Evolutionary conservation across 1,140 invertebrate species (phyloP).

Genomic region (Myzus persicae): DNA sequence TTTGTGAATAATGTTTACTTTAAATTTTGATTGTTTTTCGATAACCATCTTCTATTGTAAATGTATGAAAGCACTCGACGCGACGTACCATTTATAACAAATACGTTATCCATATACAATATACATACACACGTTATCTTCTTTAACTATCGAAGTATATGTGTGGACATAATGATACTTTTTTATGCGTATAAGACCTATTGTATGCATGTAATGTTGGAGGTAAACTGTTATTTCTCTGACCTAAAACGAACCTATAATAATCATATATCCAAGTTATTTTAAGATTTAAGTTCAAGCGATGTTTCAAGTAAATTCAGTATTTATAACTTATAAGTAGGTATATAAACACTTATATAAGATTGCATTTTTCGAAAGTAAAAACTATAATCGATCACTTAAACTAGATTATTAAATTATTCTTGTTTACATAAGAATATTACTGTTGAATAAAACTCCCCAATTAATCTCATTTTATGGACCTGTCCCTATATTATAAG

Average conservation of each 20-base stretch:
- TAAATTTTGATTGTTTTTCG: background rate
- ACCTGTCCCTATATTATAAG: background rate
- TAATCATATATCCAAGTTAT: background rate
- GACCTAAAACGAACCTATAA: background rate
- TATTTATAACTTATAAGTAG: no score
- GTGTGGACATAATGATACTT: background rate
- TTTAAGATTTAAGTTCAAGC: background rate
- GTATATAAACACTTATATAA: background rate
- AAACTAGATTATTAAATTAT: background rate
- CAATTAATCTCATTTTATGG: no score
- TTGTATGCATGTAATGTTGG: background rate
- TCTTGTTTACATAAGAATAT: background rate
- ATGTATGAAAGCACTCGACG: background rate
- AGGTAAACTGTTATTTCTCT: constrained; percentile 1
- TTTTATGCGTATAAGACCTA: background rate
- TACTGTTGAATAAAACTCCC: background rate
- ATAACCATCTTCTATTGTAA: background rate
- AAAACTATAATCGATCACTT: background rate
- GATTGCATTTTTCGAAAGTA: background rate
- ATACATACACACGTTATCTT: background rate
- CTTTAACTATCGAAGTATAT: background rate
- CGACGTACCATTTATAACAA: background rate
- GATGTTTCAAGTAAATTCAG: background rate
- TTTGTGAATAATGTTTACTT: background rate
- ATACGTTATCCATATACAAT: background rate